These are phyloP conservation scores for Falco novaeseelandiae DNA, from an alignment of 2,797 vertebrate genomes.

Conservation along the genomic window DNA sequence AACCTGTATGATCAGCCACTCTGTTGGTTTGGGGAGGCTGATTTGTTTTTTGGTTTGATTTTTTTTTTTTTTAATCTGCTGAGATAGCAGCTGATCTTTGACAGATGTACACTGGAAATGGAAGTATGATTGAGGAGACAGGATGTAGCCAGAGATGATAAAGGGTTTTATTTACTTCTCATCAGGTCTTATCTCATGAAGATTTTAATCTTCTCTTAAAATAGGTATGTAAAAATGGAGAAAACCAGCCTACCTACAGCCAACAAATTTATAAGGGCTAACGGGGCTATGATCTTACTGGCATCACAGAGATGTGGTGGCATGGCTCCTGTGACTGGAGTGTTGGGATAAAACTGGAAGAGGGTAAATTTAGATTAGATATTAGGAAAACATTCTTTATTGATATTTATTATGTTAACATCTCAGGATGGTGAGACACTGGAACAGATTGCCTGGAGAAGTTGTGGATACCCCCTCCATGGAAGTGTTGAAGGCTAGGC, in stretches of 20 bases:
- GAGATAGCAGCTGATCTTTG: not conserved
- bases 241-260: not conserved
- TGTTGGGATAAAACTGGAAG: not conserved
- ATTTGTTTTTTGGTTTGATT: too few relatives aligned
- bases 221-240: not conserved
- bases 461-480: too few relatives aligned
- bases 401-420: too few relatives aligned
- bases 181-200: not conserved
- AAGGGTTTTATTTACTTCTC: conserved; percentile 29
- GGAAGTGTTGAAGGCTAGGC: too few relatives aligned
- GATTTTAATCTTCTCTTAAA: not conserved
- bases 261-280: not conserved
- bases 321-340: not conserved
- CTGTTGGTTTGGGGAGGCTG: not conserved
- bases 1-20: not conserved
- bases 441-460: too few relatives aligned
- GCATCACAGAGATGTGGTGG: not conserved
- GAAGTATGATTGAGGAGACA: not conserved
- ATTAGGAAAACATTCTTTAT: too few relatives aligned
- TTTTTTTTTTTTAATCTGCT: not conserved
- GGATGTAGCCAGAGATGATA: not conserved
- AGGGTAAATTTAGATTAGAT: too few relatives aligned
- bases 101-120: not conserved
- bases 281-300: not conserved
- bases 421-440: too few relatives aligned